Conservation (phyloP, 1,140 invertebrate species). For the Hypsibius dujardini region DNA sequence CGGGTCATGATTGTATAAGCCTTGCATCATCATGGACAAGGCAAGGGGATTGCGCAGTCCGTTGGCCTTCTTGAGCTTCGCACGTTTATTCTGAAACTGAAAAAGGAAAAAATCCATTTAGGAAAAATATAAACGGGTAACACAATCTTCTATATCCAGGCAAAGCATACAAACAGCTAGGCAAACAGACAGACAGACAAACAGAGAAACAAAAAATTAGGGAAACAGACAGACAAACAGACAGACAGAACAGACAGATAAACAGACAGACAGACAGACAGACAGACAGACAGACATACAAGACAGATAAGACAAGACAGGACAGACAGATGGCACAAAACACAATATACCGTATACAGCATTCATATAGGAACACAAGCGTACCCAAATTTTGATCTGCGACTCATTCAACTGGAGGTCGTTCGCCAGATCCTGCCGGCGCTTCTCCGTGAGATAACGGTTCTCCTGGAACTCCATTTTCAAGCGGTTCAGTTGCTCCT, state of each 20-base stretch:
- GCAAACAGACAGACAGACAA: slow-evolving; percentile 6
- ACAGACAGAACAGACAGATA: no score
- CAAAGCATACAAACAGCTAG: not conserved
- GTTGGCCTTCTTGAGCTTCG: slow-evolving; percentile 86
- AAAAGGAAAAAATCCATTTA: slow-evolving; percentile 17
- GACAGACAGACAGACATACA: no score
- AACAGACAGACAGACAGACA: no score
- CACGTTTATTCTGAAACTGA: slow-evolving; percentile 90
- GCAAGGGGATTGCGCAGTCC: slow-evolving; percentile 75
- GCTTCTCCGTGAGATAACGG: slow-evolving; percentile 76
- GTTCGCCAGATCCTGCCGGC: slow-evolving; percentile 70
- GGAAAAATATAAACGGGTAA: slow-evolving; percentile 14
- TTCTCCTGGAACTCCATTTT: slow-evolving; percentile 89
- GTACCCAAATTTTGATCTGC: slow-evolving; percentile 80
- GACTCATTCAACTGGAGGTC: slow-evolving; percentile 86
- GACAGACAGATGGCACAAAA: not conserved
- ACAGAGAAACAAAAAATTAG: slow-evolving; percentile 18
- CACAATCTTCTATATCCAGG: not conserved
- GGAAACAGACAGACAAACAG: not conserved
- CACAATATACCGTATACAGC: slow-evolving; percentile 20
- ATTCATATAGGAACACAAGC: slow-evolving; percentile 4
- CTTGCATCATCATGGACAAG: slow-evolving; percentile 83
- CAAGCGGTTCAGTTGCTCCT: slow-evolving; percentile 72
- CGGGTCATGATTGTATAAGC: slow-evolving; percentile 70
- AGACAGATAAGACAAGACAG: no score